A percentile compares a stretch with the other conserved stretches of the same genome.
These are phyloP conservation scores for Merodon equestris DNA, from an alignment of 2,888 invertebrate species.

Conservation along the genomic window DNA sequence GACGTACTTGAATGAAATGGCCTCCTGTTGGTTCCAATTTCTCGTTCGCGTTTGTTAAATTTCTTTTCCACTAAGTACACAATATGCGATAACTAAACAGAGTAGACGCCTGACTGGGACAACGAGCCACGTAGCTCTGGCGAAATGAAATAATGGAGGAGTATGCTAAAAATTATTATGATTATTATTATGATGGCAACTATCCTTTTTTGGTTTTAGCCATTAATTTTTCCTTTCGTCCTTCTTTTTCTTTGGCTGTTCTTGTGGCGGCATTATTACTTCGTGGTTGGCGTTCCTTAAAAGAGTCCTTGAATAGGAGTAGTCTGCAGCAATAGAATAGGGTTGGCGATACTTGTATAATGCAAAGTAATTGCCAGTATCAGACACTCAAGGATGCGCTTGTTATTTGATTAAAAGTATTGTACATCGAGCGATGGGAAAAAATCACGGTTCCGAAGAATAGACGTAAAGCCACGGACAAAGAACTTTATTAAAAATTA, in stretches of 20 bases:
- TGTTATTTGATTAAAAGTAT: constrained; percentile 62
- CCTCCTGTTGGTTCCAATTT: constrained; percentile 40
- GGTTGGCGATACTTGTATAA: constrained; percentile 51
- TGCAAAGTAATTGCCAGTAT: constrained; percentile 66
- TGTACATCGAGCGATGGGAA: constrained; percentile 56
- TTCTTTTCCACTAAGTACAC: constrained; percentile 7
- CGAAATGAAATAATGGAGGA: constrained; percentile 58
- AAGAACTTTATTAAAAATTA: too few species aligned
- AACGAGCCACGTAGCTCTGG: background rate
- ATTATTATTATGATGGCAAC: constrained; percentile 67
- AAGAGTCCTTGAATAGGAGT: constrained; percentile 44
- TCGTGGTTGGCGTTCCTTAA: constrained; percentile 15
- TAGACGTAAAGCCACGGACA: too few species aligned
- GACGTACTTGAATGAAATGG: background rate
- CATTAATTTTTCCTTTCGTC: constrained; percentile 40
- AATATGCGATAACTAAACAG: constrained; percentile 13
- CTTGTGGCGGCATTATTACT: constrained; percentile 1
- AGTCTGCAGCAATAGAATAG: constrained; percentile 33
- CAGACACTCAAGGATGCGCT: constrained; percentile 68
- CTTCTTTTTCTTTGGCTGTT: constrained; percentile 1
- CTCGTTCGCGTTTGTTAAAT: constrained; percentile 4
- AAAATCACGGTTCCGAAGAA: too few species aligned
- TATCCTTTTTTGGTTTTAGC: constrained; percentile 60
- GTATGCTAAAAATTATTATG: constrained; percentile 67
- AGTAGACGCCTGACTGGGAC: constrained; percentile 3